Base-by-base conservation (phyloP, 2,797 vertebrate species). In the Melanotaenia maccullochi region DNA sequence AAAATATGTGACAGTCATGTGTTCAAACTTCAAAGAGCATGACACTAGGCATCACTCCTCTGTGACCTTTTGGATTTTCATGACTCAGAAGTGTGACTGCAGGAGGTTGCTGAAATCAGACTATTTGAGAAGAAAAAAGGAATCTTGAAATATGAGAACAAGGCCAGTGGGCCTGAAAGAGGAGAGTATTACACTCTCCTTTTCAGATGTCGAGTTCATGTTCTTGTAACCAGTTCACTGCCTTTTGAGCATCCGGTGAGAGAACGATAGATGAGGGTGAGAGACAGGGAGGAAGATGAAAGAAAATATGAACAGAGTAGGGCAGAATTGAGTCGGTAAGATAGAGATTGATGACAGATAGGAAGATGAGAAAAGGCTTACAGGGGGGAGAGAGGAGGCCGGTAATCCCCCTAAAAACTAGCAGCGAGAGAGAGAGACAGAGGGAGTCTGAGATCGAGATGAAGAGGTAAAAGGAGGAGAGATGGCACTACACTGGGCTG, bases 291-390 rank as follows among this genome's bases (percentile, higher is more conserved):
- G 67, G 76, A 77, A 91, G 90, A 93, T 90, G 89, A 92, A 91
- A 91, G 90, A 90, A 91, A 90, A 88, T 89, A 90, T 89, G 85
- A 93, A 83, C 79, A 60, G 83, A 81, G 81, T 82, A 73, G 85
- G 84, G 81, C 81, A 92, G 87, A 85, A 90, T 86, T 83, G 86
- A 92, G 90, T 90, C 87, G 51, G 86, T 90, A 85, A 87, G 90
- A 91, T 89, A 78, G 83, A 91, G 92, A 91, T 93, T 88, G 90
- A 91, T 92, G 90, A 93, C 90, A 84, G 90, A 90, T 87, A 89
- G 87, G 88, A 89, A 87, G 87, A 90, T 89, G 85, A 90, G 90
- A 90, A 88, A 91, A 83, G 87, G 83, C 89, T 90, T 86, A 87
- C 58, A 65, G 76, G 47, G 51, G 30, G 70, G 71, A 30, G 61